Base-by-base conservation (phyloP, 53 echinoderm and acorn worm genomes). In the Temnopleurus reevesii region DNA sequence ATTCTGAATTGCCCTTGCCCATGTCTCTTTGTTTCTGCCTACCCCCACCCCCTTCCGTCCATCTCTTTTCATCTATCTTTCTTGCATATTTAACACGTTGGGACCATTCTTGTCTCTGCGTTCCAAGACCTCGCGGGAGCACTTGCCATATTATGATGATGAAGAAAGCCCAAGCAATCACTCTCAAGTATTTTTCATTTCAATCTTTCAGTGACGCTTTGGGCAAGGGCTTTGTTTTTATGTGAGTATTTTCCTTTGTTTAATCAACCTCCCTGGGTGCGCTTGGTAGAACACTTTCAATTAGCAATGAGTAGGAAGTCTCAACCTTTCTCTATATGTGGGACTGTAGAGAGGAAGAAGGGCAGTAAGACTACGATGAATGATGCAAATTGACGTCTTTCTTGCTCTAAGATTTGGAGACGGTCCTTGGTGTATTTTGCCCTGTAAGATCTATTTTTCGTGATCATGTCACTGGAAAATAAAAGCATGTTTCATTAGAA, bases 241-340 rank as follows among this genome's bases (percentile, higher is more conserved):
- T 71, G 71, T 41, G 71, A 71, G 71, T 71, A 71, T 38, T 71
- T n/a, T 71, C 38, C 79, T 79, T 79, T 79, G 79, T 79, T 79
- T 79, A 47, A 79, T 26, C 30, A 79, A 28, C 12, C 27, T 79
- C 79, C 79, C 79, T 10, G 24, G 79, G 5, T 79, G 79, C 49
- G 12, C 30, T 49, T 27, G 38, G 17, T 46, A 49, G 79, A 47
- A 79, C 79, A 46, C 49, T 79, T 46, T 79, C 79, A 79, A 79
- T 79, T 79, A 79, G 79, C 15, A 49, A 12, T 30, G 47, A 49
- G 79, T 45, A 44, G 63, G 63, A 63, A 3, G 43, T 71, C 41
- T 71, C 71, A n/a, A 41, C 36, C n/a, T n/a, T n/a, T n/a, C n/a
- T n/a, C n/a, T n/a, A n/a, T n/a, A n/a, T n/a, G n/a, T n/a, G n/a